These are phyloP conservation scores for Polia nebulosa DNA, from an alignment of 2,888 invertebrate species.

Conservation along the genomic window DNA sequence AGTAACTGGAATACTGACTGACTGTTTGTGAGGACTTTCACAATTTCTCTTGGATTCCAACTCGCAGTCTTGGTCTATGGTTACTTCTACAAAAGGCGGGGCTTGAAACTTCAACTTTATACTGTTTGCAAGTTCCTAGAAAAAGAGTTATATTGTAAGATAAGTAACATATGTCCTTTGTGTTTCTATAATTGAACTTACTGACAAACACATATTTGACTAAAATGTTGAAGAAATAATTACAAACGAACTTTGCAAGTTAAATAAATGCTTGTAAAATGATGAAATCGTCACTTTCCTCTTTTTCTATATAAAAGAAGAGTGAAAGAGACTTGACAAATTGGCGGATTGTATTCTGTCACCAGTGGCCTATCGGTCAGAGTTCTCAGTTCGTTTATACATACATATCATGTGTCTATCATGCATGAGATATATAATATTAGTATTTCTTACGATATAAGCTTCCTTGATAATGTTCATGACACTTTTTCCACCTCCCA, in stretches of 20 bases:
- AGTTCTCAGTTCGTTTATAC: not conserved
- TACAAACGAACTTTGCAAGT: too few species aligned
- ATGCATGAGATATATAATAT: too few species aligned
- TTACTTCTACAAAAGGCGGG: slow-evolving; percentile 70
- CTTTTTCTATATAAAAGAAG: too few species aligned
- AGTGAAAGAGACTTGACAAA: not conserved
- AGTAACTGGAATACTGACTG: slow-evolving; percentile 69
- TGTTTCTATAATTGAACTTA: too few species aligned
- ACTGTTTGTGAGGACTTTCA: slow-evolving; percentile 62
- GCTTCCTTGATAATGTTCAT: slow-evolving; percentile 93
- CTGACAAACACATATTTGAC: too few species aligned
- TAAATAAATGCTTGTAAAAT: too few species aligned
- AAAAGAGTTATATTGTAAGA: slow-evolving; percentile 38
- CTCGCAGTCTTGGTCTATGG: slow-evolving; percentile 72
- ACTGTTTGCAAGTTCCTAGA: slow-evolving; percentile 70
- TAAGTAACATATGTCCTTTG: too few species aligned
- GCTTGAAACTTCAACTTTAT: slow-evolving; percentile 62
- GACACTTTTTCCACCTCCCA: slow-evolving; percentile 88
- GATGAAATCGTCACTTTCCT: too few species aligned
- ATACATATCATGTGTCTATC: too few species aligned
- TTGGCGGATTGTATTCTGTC: not conserved
- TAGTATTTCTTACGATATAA: slow-evolving; percentile 90
- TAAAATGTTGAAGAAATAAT: too few species aligned
- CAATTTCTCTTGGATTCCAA: slow-evolving; percentile 66
- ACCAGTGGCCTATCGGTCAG: too few species aligned